A percentile compares a stretch with the other conserved stretches of the same genome.
phyloP scores from a whole-genome alignment of 2,888 invertebrate genomes.

The Nephrotoma appendiculata region DNA sequence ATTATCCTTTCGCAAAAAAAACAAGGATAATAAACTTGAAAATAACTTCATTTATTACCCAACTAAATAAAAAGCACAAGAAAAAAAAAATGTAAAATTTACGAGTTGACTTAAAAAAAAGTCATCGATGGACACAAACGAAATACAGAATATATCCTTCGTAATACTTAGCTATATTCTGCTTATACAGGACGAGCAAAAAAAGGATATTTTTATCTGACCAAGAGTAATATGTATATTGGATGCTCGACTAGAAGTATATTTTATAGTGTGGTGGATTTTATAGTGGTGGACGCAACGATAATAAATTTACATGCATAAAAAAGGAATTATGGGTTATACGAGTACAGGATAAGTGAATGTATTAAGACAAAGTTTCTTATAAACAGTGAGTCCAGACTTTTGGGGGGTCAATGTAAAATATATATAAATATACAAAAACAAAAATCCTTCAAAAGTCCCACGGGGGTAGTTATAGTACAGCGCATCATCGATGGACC shows the following conservation, averaged over 20 bases:
- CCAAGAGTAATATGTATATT: background rate
- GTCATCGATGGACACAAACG: constrained; percentile 4
- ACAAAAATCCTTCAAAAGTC: background rate
- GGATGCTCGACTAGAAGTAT: background rate
- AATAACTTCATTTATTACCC: background rate
- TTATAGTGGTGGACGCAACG: background rate
- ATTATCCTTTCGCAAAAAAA: background rate
- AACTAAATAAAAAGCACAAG: background rate
- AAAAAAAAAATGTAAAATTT: constrained; percentile 1
- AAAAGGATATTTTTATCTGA: background rate
- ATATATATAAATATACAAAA: background rate
- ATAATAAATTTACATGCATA: background rate
- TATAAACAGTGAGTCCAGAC: background rate
- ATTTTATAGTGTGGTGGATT: background rate
- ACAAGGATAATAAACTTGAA: background rate
- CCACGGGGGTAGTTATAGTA: background rate
- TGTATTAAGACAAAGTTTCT: too few species aligned
- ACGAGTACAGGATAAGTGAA: background rate
- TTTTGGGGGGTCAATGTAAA: background rate
- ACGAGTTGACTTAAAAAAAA: constrained; percentile 2
- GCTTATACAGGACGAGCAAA: background rate
- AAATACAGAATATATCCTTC: background rate
- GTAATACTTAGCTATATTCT: background rate
- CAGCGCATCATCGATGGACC: background rate
- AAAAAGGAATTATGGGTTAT: background rate